Percentiles rank a stretch among this genome's conserved stretches.
Conservation (phyloP, 2,113 vertebrate species). For the Thalassarche chlororhynchos region DNA sequence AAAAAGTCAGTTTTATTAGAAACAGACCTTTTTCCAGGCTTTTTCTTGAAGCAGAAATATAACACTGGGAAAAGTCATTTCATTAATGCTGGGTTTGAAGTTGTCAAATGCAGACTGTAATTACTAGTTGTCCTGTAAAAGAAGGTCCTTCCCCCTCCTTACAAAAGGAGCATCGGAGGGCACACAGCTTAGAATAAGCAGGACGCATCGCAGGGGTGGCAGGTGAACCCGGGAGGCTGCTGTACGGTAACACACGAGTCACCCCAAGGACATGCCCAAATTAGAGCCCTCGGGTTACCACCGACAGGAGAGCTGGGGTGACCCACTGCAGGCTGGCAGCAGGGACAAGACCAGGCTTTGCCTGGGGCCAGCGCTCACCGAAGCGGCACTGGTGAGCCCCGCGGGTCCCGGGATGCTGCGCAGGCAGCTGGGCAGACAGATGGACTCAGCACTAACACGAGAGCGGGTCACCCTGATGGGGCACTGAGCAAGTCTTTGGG, state of each 20-base stretch:
- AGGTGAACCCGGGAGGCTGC: neutral
- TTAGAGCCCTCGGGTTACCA: neutral
- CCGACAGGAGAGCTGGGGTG: neutral
- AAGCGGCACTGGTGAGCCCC: neutral
- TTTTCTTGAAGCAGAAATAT: neutral
- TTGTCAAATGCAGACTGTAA: neutral
- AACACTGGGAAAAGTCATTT: neutral
- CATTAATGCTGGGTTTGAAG: rapidly evolving
- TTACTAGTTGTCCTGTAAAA: neutral
- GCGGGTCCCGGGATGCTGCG: neutral
- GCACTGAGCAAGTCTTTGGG: neutral
- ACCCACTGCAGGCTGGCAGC: neutral
- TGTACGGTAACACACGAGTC: rapidly evolving
- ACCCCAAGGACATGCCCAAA: neutral
- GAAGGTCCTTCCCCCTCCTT: neutral
- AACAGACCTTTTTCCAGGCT: neutral
- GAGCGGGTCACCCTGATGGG: neutral
- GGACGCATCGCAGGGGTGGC: rapidly evolving
- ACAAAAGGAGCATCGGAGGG: rapidly evolving
- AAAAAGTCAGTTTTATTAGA: neutral
- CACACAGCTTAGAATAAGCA: neutral
- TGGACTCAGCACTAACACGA: neutral
- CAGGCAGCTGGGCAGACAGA: neutral
- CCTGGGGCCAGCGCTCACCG: neutral
- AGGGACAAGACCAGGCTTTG: neutral